phyloP scores from a whole-genome alignment of 2,113 vertebrate genomes.

The Actenoides hombroni region DNA sequence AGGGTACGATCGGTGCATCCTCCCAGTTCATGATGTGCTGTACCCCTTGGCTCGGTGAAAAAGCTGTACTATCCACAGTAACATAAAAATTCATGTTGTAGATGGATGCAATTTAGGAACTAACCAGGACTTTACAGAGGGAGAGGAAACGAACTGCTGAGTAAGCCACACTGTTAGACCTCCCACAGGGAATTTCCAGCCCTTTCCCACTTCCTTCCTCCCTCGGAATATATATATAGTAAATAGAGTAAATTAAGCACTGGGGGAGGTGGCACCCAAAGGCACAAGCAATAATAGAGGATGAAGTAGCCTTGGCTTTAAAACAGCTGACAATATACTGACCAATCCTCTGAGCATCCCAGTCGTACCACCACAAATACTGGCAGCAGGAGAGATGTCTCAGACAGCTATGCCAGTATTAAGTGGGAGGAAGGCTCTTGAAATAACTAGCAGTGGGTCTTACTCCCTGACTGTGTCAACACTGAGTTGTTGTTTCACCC shows the following conservation, averaged over 20 bases:
- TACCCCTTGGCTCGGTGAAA: background rate
- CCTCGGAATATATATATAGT: background rate
- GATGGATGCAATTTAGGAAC: background rate
- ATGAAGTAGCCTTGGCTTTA: background rate
- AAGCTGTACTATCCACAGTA: background rate
- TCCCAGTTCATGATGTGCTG: background rate
- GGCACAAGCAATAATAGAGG: background rate
- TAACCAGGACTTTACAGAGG: background rate
- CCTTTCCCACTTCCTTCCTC: conserved; percentile 60
- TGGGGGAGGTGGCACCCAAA: background rate
- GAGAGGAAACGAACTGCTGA: background rate
- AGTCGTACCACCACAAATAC: background rate
- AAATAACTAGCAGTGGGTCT: conserved; percentile 25
- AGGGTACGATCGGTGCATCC: background rate
- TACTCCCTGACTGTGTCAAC: background rate
- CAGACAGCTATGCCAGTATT: background rate
- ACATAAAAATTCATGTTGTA: background rate
- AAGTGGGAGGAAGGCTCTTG: conserved; percentile 48
- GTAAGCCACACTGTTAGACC: background rate
- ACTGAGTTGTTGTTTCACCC: background rate
- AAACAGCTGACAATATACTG: conserved; percentile 14
- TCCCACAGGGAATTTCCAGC: conserved; percentile 45
- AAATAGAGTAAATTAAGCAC: background rate
- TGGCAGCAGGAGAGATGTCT: conserved; percentile 3
- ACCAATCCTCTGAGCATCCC: conserved; percentile 31